phyloP scores from a whole-genome alignment of 2,888 invertebrate genomes.

The Brenthis hecate region DNA sequence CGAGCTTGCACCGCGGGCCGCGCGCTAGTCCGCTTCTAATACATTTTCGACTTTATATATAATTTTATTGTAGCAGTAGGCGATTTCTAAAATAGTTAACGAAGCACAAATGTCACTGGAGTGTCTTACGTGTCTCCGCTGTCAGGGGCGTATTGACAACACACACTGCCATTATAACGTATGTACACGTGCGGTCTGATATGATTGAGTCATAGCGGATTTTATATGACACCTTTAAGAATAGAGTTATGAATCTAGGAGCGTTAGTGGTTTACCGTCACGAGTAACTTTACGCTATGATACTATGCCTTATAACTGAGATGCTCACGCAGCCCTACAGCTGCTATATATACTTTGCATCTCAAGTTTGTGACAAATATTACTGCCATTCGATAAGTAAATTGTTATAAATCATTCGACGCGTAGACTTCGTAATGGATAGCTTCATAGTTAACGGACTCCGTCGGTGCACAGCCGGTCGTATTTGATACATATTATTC shows the following conservation, averaged over 20 bases:
- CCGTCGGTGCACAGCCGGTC: slow-evolving; percentile 78
- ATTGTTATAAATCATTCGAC: slow-evolving; percentile 68
- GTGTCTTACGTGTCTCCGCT: slow-evolving; percentile 66
- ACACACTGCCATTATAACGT: slow-evolving; percentile 78
- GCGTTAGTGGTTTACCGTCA: slow-evolving; percentile 17
- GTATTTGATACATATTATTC: slow-evolving; percentile 80
- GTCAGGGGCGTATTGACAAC: slow-evolving; percentile 60
- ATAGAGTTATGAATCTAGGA: slow-evolving; percentile 44
- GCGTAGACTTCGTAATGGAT: slow-evolving; percentile 62
- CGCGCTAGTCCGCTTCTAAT: slow-evolving; percentile 64
- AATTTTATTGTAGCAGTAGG: slow-evolving; percentile 69
- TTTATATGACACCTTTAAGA: slow-evolving; percentile 49
- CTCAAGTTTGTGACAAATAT: slow-evolving; percentile 68
- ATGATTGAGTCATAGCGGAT: slow-evolving; percentile 52
- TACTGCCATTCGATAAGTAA: slow-evolving; percentile 81
- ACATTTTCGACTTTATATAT: slow-evolving; percentile 61
- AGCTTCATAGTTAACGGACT: slow-evolving; percentile 72
- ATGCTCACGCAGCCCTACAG: slow-evolving; percentile 43
- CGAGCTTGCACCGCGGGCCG: slow-evolving; percentile 76
- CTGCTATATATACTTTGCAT: slow-evolving; percentile 46
- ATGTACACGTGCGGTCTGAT: slow-evolving; percentile 63
- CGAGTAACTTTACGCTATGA: slow-evolving; percentile 51
- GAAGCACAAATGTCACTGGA: slow-evolving; percentile 74
- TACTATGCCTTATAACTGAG: slow-evolving; percentile 72
- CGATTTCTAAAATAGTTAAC: slow-evolving; percentile 59